A percentile compares a stretch with the other conserved stretches of the same genome.
Evolutionary conservation across 2,888 invertebrate species (phyloP).

Genomic region (Andrena marginata): DNA sequence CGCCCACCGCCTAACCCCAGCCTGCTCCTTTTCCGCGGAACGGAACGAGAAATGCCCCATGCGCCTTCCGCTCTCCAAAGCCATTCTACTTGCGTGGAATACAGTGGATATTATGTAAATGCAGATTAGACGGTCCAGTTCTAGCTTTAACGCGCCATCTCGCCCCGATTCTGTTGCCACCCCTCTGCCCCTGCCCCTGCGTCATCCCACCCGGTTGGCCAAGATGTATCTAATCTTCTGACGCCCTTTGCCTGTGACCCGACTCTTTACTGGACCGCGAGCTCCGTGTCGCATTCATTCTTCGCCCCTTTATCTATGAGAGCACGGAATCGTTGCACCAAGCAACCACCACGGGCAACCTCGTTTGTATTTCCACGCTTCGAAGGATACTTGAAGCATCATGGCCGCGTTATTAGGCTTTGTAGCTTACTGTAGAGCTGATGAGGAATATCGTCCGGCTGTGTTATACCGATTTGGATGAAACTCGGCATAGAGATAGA

Average conservation of each 20-base stretch:
- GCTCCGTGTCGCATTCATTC: not conserved
- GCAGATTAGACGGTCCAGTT: conserved; percentile 73
- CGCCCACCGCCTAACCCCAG: not conserved
- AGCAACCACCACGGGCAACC: not conserved
- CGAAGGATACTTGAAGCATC: not conserved
- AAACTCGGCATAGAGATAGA: no score
- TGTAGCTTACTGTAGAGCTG: no score
- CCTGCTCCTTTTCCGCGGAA: not conserved
- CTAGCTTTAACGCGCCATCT: conserved; percentile 29
- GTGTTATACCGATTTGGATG: no score
- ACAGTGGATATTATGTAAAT: conserved; percentile 75
- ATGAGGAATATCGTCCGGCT: no score
- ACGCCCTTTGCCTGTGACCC: conserved; percentile 55
- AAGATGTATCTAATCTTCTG: conserved; percentile 71
- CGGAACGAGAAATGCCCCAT: conserved; percentile 34
- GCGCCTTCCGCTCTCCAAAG: conserved; percentile 49
- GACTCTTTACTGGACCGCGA: conserved; percentile 12
- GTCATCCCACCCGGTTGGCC: conserved; percentile 19
- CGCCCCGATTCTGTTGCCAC: conserved; percentile 19
- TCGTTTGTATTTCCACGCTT: conserved; percentile 5
- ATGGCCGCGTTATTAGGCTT: not conserved
- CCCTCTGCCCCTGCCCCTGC: conserved; percentile 21
- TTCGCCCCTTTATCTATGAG: conserved; percentile 4
- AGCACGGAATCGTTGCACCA: not conserved
- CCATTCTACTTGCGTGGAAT: conserved; percentile 72